These are phyloP conservation scores for Chrosomus eos DNA, from an alignment of 2,797 vertebrate species.

Conservation along the genomic window DNA sequence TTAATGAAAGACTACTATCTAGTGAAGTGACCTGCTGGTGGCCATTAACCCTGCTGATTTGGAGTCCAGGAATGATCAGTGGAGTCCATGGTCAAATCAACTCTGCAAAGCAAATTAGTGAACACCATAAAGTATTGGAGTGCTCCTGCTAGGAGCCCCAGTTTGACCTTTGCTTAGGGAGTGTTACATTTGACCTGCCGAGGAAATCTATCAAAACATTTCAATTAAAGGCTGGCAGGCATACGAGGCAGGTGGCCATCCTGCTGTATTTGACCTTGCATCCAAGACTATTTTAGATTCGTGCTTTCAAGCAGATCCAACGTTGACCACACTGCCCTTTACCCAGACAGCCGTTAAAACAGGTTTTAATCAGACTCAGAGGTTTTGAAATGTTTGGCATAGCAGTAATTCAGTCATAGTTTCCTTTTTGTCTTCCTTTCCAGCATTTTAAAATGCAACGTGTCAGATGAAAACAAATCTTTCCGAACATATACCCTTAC, in stretches of 20 bases:
- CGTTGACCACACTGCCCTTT: constrained; percentile 13
- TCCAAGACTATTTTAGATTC: constrained; percentile 59
- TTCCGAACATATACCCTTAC: not conserved
- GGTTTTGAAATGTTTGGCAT: not conserved
- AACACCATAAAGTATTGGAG: constrained; percentile 82
- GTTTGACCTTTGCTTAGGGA: constrained; percentile 80
- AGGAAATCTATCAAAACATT: constrained; percentile 88
- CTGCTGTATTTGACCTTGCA: constrained; percentile 74
- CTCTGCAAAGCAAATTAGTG: constrained; percentile 78
- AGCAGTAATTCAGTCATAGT: not conserved
- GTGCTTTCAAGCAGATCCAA: constrained; percentile 23
- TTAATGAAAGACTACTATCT: constrained; percentile 79
- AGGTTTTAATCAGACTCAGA: not conserved
- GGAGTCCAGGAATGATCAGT: constrained; percentile 72
- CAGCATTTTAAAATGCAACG: not conserved
- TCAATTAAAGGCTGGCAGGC: constrained; percentile 84
- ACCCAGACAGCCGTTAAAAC: not conserved
- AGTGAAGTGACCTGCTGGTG: constrained; percentile 66
- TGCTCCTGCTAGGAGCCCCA: constrained; percentile 74
- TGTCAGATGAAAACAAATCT: not conserved
- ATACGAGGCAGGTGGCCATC: constrained; percentile 63
- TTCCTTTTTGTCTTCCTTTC: not conserved
- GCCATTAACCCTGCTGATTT: constrained; percentile 72
- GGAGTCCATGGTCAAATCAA: constrained; percentile 79
- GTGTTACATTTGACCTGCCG: constrained; percentile 81